phyloP scores from a whole-genome alignment of 1,140 invertebrate species.

The Anoplophora glabripennis region DNA sequence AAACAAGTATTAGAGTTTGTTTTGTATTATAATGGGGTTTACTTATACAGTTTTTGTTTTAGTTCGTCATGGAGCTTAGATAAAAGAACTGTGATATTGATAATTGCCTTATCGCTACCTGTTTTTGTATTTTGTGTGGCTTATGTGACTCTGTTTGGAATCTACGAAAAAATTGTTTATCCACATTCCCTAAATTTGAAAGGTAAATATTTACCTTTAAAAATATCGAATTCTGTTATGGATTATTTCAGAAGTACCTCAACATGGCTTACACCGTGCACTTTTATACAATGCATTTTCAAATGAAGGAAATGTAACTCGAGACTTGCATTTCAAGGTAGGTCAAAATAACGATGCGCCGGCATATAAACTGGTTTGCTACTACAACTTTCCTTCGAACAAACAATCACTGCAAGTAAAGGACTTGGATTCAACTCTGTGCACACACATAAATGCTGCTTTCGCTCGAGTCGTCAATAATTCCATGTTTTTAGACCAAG shows the following conservation, averaged over 20 bases:
- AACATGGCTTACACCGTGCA: conserved; percentile 22
- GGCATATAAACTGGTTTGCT: conserved; percentile 57
- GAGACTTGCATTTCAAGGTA: conserved; percentile 6
- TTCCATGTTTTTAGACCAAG: conserved; percentile 48
- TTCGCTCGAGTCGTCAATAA: conserved; percentile 67
- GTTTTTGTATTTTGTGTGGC: conserved; percentile 31
- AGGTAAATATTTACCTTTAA: conserved; percentile 3
- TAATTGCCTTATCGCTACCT: conserved; percentile 27
- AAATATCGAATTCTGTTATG: conserved; percentile 1
- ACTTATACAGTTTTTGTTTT: conserved; percentile 4
- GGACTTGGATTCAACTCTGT: conserved; percentile 65
- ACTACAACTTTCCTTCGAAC: conserved; percentile 59
- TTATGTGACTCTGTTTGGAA: conserved; percentile 33
- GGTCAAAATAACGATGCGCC: not conserved
- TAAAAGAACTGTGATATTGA: conserved; percentile 24
- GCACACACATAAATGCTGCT: conserved; percentile 79
- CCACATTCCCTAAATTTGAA: conserved; percentile 20
- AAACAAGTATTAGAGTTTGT: conserved; percentile 15
- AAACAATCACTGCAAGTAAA: conserved; percentile 52
- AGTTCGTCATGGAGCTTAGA: conserved; percentile 18
- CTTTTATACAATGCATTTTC: conserved; percentile 19
- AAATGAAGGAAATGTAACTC: conserved; percentile 1
- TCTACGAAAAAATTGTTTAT: conserved; percentile 29
- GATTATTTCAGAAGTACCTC: conserved; percentile 19
- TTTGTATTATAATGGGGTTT: not conserved